A percentile compares a stretch with the other conserved stretches of the same genome.
Evolutionary conservation across 2,888 invertebrate species (phyloP).

Genomic region (Panopea generosa): DNA sequence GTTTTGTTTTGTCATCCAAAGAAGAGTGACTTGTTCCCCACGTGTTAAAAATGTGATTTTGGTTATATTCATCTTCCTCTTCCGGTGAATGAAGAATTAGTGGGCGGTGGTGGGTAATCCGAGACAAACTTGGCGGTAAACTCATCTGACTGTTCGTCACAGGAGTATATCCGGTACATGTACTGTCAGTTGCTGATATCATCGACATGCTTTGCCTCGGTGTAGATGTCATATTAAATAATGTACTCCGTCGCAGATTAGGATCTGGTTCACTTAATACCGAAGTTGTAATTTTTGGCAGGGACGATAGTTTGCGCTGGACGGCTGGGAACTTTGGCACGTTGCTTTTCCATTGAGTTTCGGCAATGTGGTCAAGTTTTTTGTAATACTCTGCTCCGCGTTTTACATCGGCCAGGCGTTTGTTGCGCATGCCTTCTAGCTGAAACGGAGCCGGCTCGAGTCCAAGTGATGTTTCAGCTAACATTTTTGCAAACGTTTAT

Average conservation of each 20-base stretch:
- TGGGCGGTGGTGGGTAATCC: constrained; percentile 44
- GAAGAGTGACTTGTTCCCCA: constrained; percentile 61
- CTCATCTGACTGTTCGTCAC: constrained; percentile 43
- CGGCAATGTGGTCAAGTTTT: constrained; percentile 65
- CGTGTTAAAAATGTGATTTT: constrained; percentile 42
- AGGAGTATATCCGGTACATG: constrained; percentile 37
- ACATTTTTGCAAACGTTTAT: too few relatives aligned
- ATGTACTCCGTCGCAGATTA: constrained; percentile 20
- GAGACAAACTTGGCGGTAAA: constrained; percentile 47
- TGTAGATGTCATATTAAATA: constrained; percentile 61
- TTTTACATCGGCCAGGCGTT: constrained; percentile 64
- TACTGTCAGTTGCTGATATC: constrained; percentile 49
- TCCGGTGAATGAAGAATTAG: constrained; percentile 30
- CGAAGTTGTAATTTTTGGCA: constrained; percentile 59
- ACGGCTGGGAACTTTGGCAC: constrained; percentile 58
- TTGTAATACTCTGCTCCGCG: constrained; percentile 68
- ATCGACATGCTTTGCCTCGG: constrained; percentile 62
- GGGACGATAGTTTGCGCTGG: constrained; percentile 37
- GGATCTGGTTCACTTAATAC: constrained; percentile 55
- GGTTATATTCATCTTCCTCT: constrained; percentile 15
- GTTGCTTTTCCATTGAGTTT: constrained; percentile 65
- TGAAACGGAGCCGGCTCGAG: constrained; percentile 29
- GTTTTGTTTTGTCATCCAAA: constrained; percentile 54
- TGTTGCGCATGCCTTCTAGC: constrained; percentile 37
- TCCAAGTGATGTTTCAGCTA: constrained; percentile 50